Evolutionary conservation across 2,113 vertebrate genomes (phyloP).

Genomic region (Centropus unirufus): DNA sequence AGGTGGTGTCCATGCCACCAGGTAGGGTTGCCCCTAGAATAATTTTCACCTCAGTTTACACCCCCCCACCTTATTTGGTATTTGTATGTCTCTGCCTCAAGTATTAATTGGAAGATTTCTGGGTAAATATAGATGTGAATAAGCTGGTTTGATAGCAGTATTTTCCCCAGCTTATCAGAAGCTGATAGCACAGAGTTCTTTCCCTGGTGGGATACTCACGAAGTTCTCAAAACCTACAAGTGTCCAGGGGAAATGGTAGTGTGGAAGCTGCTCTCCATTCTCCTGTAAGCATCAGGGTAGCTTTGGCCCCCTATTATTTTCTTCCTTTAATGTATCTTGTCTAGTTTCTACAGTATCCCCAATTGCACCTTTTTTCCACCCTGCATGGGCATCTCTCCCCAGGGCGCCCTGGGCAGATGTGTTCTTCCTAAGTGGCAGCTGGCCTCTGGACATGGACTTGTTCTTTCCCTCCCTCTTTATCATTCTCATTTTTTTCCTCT

Average conservation of each 20-base stretch:
- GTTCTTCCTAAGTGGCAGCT: background rate
- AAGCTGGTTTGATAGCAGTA: background rate
- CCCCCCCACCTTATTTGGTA: background rate
- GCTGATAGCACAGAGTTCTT: background rate
- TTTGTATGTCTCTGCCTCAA: background rate
- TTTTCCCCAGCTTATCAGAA: background rate
- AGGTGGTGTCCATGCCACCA: background rate
- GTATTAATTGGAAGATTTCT: background rate
- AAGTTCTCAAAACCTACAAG: background rate
- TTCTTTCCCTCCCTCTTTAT: background rate
- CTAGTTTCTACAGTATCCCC: background rate
- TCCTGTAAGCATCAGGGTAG: background rate
- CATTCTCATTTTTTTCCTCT: background rate
- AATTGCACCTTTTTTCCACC: background rate
- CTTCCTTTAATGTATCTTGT: background rate
- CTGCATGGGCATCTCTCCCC: fast-evolving
- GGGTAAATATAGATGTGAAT: background rate
- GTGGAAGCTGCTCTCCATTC: background rate
- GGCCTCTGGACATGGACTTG: background rate
- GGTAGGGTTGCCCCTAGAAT: background rate
- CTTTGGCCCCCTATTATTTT: background rate
- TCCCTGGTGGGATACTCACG: background rate
- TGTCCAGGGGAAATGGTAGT: background rate
- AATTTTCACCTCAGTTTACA: background rate
- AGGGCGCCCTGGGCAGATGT: background rate